A percentile compares a stretch with the other conserved stretches of the same genome.
Conservation (phyloP, 2,888 invertebrate genomes). For the Dasysyrphus albostriatus region DNA sequence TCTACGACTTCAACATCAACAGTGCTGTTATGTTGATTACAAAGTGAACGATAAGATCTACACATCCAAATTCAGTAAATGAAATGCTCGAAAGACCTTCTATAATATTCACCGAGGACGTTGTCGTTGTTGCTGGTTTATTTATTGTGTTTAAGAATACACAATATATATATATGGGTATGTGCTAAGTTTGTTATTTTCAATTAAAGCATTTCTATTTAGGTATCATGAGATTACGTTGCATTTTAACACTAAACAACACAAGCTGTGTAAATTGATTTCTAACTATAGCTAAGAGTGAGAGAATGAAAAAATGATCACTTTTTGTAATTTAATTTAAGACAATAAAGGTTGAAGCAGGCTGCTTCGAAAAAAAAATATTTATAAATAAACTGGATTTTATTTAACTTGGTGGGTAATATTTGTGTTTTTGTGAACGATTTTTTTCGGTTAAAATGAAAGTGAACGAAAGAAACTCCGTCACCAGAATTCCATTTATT, state of each 20-base stretch:
- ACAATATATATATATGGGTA: too few species aligned
- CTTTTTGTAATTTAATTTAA: too few species aligned
- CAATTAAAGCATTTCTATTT: slow-evolving; percentile 60
- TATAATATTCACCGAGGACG: neutral
- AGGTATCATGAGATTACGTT: slow-evolving; percentile 46
- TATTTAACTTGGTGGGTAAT: too few species aligned
- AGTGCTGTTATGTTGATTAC: slow-evolving; percentile 57
- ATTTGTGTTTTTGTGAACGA: too few species aligned
- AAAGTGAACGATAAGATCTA: slow-evolving; percentile 53
- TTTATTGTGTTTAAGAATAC: neutral
- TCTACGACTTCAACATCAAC: neutral
- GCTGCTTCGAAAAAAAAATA: too few species aligned
- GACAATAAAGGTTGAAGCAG: too few species aligned
- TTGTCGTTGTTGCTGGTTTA: neutral
- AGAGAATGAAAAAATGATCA: too few species aligned
- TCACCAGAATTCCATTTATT: too few species aligned
- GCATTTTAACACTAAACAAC: slow-evolving; percentile 54
- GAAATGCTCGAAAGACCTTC: slow-evolving; percentile 12
- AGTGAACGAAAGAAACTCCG: too few species aligned
- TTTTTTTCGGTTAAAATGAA: too few species aligned
- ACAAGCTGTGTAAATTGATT: slow-evolving; percentile 51
- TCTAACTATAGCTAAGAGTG: slow-evolving; percentile 9
- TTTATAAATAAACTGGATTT: too few species aligned
- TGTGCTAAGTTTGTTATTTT: slow-evolving; percentile 32
- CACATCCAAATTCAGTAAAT: slow-evolving; percentile 6